A percentile compares a stretch with the other conserved stretches of the same genome.
Conservation (phyloP, 2,113 vertebrate species). For the Grantiella picta region DNA sequence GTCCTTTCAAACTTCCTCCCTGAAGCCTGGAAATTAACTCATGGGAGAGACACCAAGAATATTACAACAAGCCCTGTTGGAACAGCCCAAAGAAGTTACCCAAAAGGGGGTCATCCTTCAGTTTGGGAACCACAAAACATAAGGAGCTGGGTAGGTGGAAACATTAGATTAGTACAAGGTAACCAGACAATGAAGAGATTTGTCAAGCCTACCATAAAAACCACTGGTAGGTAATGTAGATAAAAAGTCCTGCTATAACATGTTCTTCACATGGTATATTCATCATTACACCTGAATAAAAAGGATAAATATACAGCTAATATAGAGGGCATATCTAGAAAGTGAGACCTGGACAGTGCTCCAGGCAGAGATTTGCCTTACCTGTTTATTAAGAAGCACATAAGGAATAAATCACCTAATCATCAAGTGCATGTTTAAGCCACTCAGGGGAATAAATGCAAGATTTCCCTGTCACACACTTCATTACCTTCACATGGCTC, state of each 20-base stretch:
- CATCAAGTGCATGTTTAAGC: not conserved
- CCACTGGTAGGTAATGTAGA: not conserved
- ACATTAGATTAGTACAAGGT: not conserved
- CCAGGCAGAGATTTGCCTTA: not conserved
- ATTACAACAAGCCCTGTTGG: not conserved
- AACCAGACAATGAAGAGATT: not conserved
- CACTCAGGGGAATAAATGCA: not conserved
- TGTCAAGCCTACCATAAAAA: not conserved
- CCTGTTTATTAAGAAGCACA: not conserved
- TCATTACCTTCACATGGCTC: not conserved
- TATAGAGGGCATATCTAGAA: not conserved
- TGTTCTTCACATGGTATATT: not conserved
- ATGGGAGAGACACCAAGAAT: not conserved
- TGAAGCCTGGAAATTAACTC: not conserved
- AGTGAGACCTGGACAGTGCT: not conserved
- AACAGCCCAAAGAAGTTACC: not conserved
- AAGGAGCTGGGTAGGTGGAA: not conserved
- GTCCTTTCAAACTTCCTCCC: not conserved
- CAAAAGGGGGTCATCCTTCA: not conserved
- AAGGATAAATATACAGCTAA: not conserved
- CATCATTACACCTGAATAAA: not conserved
- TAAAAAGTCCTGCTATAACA: not conserved
- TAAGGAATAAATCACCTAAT: not conserved
- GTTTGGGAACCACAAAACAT: not conserved
- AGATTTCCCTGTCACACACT: not conserved